Percentiles rank a stretch among this genome's conserved stretches.
These are phyloP conservation scores for Hydrotaea diabolus DNA, from an alignment of 2,888 invertebrate species.

Conservation along the genomic window DNA sequence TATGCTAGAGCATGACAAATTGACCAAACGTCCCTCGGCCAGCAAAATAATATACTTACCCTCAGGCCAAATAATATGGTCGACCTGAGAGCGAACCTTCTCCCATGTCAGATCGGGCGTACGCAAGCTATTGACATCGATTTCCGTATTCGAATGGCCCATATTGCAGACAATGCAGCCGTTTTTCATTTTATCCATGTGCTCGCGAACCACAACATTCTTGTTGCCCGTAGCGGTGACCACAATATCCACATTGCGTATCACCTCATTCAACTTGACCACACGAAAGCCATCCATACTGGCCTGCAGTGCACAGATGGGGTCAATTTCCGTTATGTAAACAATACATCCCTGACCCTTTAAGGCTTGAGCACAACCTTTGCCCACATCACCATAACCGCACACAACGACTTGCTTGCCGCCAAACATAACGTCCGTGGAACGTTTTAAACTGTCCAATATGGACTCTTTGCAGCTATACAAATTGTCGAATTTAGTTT, in stretches of 20 bases:
- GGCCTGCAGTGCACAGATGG: conserved; percentile 98
- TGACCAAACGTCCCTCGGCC: conserved; percentile 97
- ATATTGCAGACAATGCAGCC: conserved; percentile 98
- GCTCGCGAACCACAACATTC: conserved; percentile 96
- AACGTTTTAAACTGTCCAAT: conserved; percentile 85
- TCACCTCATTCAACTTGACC: conserved; percentile 96
- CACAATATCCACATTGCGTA: conserved; percentile 95
- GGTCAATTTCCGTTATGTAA: conserved; percentile 95
- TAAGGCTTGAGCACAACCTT: conserved; percentile 96
- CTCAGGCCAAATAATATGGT: conserved; percentile 99
- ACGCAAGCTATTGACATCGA: conserved; percentile 94
- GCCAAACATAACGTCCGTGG: conserved; percentile 95
- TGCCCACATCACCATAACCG: conserved; percentile 98
- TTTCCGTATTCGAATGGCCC: conserved; percentile 98
- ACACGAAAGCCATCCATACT: conserved; percentile 98
- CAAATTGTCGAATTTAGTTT: conserved; percentile 98
- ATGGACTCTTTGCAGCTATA: conserved; percentile 97
- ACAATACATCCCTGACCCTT: conserved; percentile 97
- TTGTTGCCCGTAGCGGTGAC: conserved; percentile 99
- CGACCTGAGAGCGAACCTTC: conserved; percentile 97
- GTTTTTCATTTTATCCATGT: conserved; percentile 98
- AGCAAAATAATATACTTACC: conserved; percentile 96
- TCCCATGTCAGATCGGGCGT: conserved; percentile 98
- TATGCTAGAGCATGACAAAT: conserved; percentile 97
- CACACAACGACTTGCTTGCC: conserved; percentile 98